Base-by-base conservation (phyloP, 2,888 invertebrate species). In the Lepidocyrtinus sp. region DNA sequence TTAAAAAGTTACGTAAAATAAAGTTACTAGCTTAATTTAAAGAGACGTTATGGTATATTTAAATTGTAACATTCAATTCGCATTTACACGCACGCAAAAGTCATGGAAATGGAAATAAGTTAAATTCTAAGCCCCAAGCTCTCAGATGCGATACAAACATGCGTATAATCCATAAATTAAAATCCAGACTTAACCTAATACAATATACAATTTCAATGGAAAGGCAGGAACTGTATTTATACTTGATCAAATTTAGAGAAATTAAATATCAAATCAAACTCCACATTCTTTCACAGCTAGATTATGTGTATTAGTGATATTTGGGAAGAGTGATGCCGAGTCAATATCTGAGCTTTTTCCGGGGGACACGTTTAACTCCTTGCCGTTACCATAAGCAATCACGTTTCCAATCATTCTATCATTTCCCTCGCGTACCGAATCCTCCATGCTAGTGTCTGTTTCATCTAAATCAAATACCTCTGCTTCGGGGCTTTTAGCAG, bases 341-440 rank as follows among this genome's bases (percentile, higher is more conserved):
- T 76, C 76, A 55, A 76, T 71, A 5, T 76, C 76, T 12, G 62
- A 2, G 61, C 61, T 69, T 36, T 76, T 76, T 17, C 70, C 76
- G 15, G 36, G 19, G 12, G 22, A 19, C 19, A 75, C 75, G 12
- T 24, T 26, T 3, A 69, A 17, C n/a, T 36, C 70, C 17, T 64
- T 36, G 0, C 55, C 45, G 24, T 71, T 71, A n/a, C n/a, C n/a
- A 55, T 50, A 73, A 17, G 24, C 24, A 46, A 73, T 63, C 19
- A 73, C 50, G 1, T 64, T 64, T 1, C 61, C 63, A 5, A 72
- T 24, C 46, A 63, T 25, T 15, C 9, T 22, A 15, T 46, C 19
- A 19, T 17, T 15, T 17, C 12, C 21, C 21, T 12, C n/a, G 5
- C 50, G 50, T 12, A 7, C 19, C 2, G 62, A 61, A 69, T 69